Base-by-base conservation (phyloP, 2,113 vertebrate genomes). In the Empidonax traillii region DNA sequence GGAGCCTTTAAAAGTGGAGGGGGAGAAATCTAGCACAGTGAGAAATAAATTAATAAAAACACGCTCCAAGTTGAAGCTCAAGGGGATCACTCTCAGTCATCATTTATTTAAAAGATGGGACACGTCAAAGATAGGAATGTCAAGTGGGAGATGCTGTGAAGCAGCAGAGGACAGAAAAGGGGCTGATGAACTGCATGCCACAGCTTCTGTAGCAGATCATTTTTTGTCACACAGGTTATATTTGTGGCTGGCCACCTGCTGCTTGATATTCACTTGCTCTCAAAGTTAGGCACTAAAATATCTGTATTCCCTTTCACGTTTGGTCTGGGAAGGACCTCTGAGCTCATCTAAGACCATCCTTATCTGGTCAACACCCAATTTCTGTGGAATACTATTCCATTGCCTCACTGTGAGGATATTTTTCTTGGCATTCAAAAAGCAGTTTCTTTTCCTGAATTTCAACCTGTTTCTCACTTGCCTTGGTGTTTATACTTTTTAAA, bases 1-100 rank as follows among this genome's bases (percentile, higher is more conserved):
- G 96, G 90, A 93, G 93, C 53, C 72, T 96, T 95, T 95, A 97
- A 97, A 92, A 97, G 91, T 86, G 85, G 82, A 82, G 80, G 85
- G 93, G 80, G 89, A 87, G 56, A 95, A 92, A 94, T 95, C 91
- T 73, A 93, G 61, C 94, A 69, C 96, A 96, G 94, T 58, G 44
- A 97, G 97, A 95, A 97, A 94, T 96, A 97, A 96, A 97, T 97
- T 96, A 96, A 97, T 97, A 97, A 96, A 95, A 96, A 91, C 93
- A 87, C 2, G 20, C 91, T 95, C 83, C 86, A 86, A 95, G 89
- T 53, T 93, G 94, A 97, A 97, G 94, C 97, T 97, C 90, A 92
- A 95, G 91, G 93, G 94, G 85, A 94, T 95, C 90, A 33, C 92
- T 94, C 91, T 93, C 93, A 87, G 96, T 90, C 96, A 97, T 96